Evolutionary conservation across 2,113 vertebrate genomes (phyloP).

Genomic region (Serilophus lunatus): DNA sequence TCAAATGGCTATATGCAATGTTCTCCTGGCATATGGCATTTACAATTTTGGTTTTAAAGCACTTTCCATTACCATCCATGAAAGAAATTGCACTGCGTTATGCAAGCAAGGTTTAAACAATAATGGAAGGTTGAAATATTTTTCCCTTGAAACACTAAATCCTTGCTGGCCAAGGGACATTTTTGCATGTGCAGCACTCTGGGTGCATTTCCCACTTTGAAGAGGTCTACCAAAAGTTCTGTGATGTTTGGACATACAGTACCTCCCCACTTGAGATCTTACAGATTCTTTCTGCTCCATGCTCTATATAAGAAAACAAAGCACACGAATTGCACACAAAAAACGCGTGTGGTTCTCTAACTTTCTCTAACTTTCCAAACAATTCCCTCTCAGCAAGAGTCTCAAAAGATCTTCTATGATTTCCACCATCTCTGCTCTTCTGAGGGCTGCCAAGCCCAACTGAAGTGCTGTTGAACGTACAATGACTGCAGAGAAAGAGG

Average conservation of each 20-base stretch:
- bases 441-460: background rate
- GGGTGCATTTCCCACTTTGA: background rate
- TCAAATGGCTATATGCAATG: rapidly evolving
- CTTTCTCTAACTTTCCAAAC: background rate
- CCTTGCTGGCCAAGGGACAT: background rate
- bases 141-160: background rate
- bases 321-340: background rate
- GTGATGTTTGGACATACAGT: rapidly evolving
- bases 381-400: background rate
- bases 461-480: background rate
- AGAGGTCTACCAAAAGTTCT: background rate
- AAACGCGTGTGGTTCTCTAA: rapidly evolving
- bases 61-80: background rate
- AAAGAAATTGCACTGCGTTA: background rate
- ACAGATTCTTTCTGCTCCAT: background rate
- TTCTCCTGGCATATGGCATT: background rate
- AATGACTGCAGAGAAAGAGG: background rate
- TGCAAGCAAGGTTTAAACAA: background rate
- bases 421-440: background rate
- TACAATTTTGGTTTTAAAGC: background rate
- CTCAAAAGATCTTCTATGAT: background rate
- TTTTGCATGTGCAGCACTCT: rapidly evolving
- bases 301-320: background rate
- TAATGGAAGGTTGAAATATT: background rate
- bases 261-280: background rate